Evolutionary conservation across 2,113 vertebrate genomes (phyloP).

Genomic region (Varanus salvator): DNA sequence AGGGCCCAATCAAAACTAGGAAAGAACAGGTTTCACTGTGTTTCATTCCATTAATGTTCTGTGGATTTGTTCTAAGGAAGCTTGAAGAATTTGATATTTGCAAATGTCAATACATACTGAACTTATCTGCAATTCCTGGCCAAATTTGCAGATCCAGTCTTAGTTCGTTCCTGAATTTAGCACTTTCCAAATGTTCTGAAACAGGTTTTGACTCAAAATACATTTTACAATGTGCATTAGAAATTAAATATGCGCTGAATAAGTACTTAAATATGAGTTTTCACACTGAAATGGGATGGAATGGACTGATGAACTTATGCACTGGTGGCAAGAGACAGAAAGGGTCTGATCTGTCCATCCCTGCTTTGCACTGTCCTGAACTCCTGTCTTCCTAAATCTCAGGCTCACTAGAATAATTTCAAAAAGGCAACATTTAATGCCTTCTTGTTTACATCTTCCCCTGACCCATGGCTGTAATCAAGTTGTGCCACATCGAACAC

Average conservation of each 20-base stretch:
- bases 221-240: background rate
- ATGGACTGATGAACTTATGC: background rate
- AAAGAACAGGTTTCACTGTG: background rate
- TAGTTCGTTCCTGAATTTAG: background rate
- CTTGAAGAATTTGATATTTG: background rate
- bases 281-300: background rate
- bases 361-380: background rate
- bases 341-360: background rate
- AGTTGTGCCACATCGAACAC: background rate
- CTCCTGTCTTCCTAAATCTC: background rate
- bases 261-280: background rate
- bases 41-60: background rate
- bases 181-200: background rate
- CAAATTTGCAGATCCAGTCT: background rate
- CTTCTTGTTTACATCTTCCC: background rate
- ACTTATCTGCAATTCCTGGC: background rate
- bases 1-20: background rate
- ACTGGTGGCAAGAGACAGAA: background rate
- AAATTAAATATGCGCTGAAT: background rate
- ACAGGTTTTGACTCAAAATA: background rate
- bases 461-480: background rate
- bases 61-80: background rate
- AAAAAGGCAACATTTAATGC: background rate
- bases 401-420: background rate
- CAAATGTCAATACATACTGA: background rate